Evolutionary conservation across 2,797 vertebrate genomes (phyloP), one percentile per base, ranked within the genome.

Genomic region (Pangasius krempfi): DNA sequence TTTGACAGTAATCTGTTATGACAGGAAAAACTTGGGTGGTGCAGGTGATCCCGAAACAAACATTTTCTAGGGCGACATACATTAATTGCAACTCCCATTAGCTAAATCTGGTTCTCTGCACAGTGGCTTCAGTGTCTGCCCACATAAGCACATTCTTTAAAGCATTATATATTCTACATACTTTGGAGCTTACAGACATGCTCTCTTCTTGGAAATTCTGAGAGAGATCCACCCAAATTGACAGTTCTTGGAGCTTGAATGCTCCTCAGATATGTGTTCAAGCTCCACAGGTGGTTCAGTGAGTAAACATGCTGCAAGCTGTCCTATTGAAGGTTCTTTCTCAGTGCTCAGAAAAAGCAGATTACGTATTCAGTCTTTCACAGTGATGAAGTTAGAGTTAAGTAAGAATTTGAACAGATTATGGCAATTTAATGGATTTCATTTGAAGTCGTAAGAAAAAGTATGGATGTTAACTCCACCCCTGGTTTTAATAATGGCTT

Each of bases 161-260:
- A 18, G 37, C 10, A 75, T 47, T 75, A 25, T 68, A n/a, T 64
- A n/a, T 64, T 30, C n/a, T 68, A 18, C 66, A 68, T 68, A 66
- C 10, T 30, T 66, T 66, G 12, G 12, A 66, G 4, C 66, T 68
- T 68, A 68, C 33, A 33, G 37, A 10, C 70, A 44, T 73, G 70
- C 37, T 40, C 18, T 73, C 37, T 44, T 40, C 70, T 9, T 73
- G 70, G 75, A 78, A 78, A 30, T 78, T 78, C 75, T 78, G 75
- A 52, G 13, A 44, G 40, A 16, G 27, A 78, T 52, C 75, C 47
- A 78, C 75, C 75, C 47, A 22, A 76, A 52, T 18, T n/a, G 73
- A 76, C 5, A 50, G 27, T 76, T 76, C 40, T n/a, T 76, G 73
- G 73, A 76, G 44, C 47, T n/a, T 50, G 47, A 50, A 50, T 52